Evolutionary conservation across 2,888 invertebrate genomes (phyloP).

Genomic region (Dasypogon diadema): DNA sequence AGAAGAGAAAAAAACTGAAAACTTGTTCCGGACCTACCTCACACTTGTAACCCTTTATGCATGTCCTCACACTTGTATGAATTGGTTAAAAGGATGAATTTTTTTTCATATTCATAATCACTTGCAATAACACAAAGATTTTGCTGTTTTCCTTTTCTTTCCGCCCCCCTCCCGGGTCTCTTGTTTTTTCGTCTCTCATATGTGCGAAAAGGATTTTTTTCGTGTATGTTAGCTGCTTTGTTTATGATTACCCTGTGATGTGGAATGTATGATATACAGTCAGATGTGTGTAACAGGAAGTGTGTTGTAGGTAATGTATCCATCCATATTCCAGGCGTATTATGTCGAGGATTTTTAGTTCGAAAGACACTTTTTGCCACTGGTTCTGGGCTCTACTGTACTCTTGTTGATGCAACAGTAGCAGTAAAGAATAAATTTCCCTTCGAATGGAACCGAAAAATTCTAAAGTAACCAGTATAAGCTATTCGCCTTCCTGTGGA

Average conservation of each 20-base stretch:
- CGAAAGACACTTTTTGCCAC: slow-evolving; percentile 34
- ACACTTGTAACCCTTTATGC: slow-evolving; percentile 45
- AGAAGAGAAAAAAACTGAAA: too few relatives aligned
- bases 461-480: slow-evolving; percentile 29
- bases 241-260: slow-evolving; percentile 50
- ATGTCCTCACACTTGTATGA: slow-evolving; percentile 43
- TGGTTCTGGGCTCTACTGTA: slow-evolving; percentile 12
- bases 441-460: slow-evolving; percentile 42
- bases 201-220: slow-evolving; percentile 28
- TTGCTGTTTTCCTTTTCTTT: slow-evolving; percentile 20
- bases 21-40: not conserved
- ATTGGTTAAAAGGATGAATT: slow-evolving; percentile 50
- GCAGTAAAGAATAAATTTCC: slow-evolving; percentile 44
- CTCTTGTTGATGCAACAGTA: not conserved
- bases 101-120: slow-evolving; percentile 51
- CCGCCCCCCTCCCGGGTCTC: too few relatives aligned
- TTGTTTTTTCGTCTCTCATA: not conserved
- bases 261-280: slow-evolving; percentile 7
- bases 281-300: not conserved
- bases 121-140: slow-evolving; percentile 47
- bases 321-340: slow-evolving; percentile 40
- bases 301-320: slow-evolving; percentile 42
- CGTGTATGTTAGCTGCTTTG: slow-evolving; percentile 44
- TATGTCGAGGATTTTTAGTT: slow-evolving; percentile 43
- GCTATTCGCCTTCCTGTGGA: slow-evolving; percentile 21